These are phyloP conservation scores for Ranitomeya imitator DNA, from an alignment of 2,113 vertebrate species.

Conservation along the genomic window DNA sequence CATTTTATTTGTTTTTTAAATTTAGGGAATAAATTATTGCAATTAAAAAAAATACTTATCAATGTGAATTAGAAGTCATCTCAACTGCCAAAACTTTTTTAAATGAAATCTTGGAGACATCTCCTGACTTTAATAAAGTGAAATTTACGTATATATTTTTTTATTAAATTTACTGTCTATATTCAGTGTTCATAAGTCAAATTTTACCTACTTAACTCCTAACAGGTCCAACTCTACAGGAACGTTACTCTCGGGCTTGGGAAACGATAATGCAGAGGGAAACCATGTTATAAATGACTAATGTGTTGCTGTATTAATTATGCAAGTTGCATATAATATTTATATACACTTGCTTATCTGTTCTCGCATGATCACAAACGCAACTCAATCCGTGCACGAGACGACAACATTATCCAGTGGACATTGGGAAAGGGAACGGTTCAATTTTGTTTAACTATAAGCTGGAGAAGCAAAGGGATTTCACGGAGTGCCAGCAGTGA, in stretches of 20 bases:
- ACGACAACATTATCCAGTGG: conserved; percentile 18
- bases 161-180: not conserved
- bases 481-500: not conserved
- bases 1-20: not conserved
- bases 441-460: not conserved
- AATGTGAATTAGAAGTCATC: not conserved
- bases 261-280: conserved; percentile 16
- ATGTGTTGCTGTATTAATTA: conserved; percentile 49
- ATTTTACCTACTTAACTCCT: not conserved
- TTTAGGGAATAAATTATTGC: not conserved
- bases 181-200: not conserved
- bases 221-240: not conserved
- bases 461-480: not conserved
- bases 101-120: not conserved
- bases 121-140: not conserved
- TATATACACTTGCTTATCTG: conserved; percentile 41
- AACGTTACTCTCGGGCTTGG: not conserved
- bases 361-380: conserved; percentile 25
- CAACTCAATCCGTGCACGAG: conserved; percentile 27
- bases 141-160: not conserved
- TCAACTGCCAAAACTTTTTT: not conserved
- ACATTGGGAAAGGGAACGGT: not conserved
- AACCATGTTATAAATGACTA: conserved; percentile 44
- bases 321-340: conserved; percentile 44
- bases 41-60: not conserved